Evolutionary conservation across 2,888 invertebrate genomes (phyloP).

Genomic region (Coleophora deauratella): DNA sequence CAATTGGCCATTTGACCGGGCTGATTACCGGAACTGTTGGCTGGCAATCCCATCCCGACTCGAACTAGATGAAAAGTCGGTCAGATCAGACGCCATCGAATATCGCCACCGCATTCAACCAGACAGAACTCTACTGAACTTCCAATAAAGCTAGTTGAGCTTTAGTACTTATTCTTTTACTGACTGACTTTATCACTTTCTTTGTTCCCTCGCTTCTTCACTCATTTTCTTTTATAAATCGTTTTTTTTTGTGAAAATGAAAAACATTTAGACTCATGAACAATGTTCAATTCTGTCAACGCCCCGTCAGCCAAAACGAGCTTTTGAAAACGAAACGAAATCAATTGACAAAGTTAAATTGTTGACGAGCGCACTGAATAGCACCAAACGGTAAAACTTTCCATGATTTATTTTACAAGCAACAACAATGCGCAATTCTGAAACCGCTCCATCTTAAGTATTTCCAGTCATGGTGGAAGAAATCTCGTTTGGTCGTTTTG

Average conservation of each 20-base stretch:
- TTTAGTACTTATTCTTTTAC: too few species aligned
- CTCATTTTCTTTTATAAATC: too few species aligned
- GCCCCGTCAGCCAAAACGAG: constrained; percentile 6
- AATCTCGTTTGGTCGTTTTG: constrained; percentile 58
- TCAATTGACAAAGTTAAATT: constrained; percentile 14
- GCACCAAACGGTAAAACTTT: constrained; percentile 15
- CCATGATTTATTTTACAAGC: constrained; percentile 31
- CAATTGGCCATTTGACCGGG: constrained; percentile 37
- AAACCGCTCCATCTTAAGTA: constrained; percentile 39
- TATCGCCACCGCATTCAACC: too few species aligned
- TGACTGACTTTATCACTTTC: background rate
- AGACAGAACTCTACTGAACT: too few species aligned
- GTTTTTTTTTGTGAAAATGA: background rate
- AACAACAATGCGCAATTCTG: constrained; percentile 46
- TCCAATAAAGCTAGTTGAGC: too few species aligned
- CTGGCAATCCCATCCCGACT: constrained; percentile 11
- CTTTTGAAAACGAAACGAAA: constrained; percentile 10
- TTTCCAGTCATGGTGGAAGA: constrained; percentile 37
- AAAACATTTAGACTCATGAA: background rate
- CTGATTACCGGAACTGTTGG: constrained; percentile 20
- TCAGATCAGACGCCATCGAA: too few species aligned
- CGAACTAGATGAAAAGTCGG: background rate
- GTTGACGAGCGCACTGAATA: constrained; percentile 14
- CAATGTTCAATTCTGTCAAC: constrained; percentile 7
- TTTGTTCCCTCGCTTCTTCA: background rate